Conservation (phyloP, 2,113 vertebrate species). For the Crotalus horridus region DNA sequence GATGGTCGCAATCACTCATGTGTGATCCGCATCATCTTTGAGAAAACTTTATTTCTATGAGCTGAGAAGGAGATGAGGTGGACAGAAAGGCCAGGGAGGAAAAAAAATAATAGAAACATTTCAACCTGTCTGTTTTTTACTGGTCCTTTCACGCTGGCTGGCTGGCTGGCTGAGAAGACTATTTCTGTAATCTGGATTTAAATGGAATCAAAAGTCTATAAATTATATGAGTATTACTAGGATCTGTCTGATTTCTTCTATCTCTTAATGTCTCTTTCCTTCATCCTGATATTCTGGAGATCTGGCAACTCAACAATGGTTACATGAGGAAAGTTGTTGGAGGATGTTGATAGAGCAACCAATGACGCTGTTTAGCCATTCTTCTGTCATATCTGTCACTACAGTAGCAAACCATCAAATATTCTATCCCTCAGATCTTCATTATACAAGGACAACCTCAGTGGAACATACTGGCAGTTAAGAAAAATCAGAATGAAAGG, state of each 20-base stretch:
- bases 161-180: neutral
- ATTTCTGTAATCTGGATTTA: neutral
- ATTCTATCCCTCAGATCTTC: neutral
- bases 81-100: neutral
- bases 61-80: neutral
- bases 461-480: neutral
- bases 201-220: neutral
- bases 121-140: neutral
- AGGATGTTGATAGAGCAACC: neutral
- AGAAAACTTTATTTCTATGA: neutral
- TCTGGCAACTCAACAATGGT: neutral
- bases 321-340: neutral
- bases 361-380: neutral
- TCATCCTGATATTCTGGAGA: neutral
- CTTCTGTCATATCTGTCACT: neutral
- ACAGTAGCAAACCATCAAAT: neutral
- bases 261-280: neutral
- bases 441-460: neutral
- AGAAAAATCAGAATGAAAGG: conserved; percentile 29
- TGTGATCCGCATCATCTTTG: neutral
- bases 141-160: neutral
- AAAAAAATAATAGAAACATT: neutral
- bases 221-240: neutral
- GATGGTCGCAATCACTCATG: neutral
- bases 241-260: neutral